phyloP scores from a whole-genome alignment of 1,140 invertebrate species.

The Euwallacea fornicatus region DNA sequence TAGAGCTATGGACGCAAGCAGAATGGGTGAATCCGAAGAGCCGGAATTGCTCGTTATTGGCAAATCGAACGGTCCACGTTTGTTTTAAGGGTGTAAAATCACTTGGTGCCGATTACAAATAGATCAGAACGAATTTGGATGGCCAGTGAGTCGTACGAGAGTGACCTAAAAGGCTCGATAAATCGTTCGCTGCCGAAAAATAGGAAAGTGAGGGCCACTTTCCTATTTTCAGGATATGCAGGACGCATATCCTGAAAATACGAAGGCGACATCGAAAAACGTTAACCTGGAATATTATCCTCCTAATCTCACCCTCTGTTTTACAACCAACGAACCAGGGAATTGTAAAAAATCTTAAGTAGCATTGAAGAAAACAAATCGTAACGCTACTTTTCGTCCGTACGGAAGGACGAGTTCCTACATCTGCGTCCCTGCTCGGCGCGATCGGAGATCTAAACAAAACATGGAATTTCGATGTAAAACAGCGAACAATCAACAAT shows the following conservation, averaged over 20 bases:
- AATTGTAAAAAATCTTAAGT: neutral
- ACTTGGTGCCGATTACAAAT: no score
- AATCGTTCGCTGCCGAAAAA: no score
- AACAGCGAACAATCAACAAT: neutral
- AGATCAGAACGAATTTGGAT: no score
- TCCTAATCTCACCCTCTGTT: neutral
- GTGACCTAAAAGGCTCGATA: no score
- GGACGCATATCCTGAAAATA: neutral
- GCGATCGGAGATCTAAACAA: neutral
- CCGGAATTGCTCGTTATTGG: no score
- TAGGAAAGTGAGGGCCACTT: neutral
- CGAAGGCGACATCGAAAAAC: neutral
- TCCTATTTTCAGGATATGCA: no score
- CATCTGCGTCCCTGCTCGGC: neutral
- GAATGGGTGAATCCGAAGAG: no score
- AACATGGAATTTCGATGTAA: neutral
- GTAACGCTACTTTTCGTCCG: neutral
- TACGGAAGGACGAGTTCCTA: neutral
- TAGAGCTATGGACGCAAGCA: no score
- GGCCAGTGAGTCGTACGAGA: no score
- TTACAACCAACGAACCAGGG: neutral
- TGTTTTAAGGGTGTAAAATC: no score
- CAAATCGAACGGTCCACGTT: no score
- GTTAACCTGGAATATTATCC: neutral
- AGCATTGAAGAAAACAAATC: neutral